Evolutionary conservation across 2,797 vertebrate species (phyloP).

Genomic region (Tiaroga cobitis): DNA sequence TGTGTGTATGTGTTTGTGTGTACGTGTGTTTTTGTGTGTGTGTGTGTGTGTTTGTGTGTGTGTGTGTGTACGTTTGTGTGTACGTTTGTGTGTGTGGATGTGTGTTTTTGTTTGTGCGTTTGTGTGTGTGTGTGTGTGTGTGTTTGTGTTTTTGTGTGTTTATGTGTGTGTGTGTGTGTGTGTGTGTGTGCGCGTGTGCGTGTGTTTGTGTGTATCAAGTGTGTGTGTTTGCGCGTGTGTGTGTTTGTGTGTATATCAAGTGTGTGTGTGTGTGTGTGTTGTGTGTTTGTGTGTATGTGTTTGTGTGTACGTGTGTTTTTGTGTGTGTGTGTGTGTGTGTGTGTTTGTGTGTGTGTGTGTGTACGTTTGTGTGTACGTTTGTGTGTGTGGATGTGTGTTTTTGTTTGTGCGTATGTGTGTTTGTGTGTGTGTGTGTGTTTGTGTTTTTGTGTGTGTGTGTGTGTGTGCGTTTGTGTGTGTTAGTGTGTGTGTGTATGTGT

Average conservation of each 20-base stretch:
- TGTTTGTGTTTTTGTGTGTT: background rate
- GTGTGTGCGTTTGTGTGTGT: slow-evolving; percentile 1
- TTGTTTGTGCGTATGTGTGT: slow-evolving; percentile 23
- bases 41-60: slow-evolving; percentile 13
- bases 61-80: background rate
- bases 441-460: slow-evolving; percentile 14
- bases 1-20: slow-evolving; percentile 14
- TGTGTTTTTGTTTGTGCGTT: slow-evolving; percentile 19
- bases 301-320: no score
- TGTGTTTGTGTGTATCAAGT: no score
- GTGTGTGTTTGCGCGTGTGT: no score
- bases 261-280: no score
- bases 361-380: no score
- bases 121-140: slow-evolving; percentile 27
- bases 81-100: slow-evolving; percentile 30
- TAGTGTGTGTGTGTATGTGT: no score
- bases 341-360: no score
- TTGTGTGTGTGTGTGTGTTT: no score
- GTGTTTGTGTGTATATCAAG: no score
- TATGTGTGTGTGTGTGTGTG: slow-evolving; percentile 20
- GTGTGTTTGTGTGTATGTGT: no score
- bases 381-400: background rate
- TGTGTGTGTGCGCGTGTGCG: no score
- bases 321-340: no score
- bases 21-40: slow-evolving; percentile 19